A percentile compares a stretch with the other conserved stretches of the same genome.
These are phyloP conservation scores for Zaprionus gabonicus DNA, from an alignment of 1,140 invertebrate genomes.

Conservation along the genomic window DNA sequence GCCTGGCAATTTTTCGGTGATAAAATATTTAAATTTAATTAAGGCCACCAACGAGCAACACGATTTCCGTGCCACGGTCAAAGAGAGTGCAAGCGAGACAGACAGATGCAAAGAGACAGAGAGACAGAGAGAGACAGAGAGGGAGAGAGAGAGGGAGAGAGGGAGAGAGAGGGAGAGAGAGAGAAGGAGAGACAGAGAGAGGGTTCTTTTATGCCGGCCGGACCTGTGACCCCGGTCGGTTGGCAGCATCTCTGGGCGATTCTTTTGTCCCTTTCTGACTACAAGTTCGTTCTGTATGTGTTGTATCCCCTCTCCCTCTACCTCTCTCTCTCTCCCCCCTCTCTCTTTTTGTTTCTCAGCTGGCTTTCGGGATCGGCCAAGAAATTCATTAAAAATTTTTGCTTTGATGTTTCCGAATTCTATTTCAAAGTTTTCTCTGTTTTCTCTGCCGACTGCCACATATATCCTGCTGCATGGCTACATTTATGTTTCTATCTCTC, in stretches of 20 bases:
- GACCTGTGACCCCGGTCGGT: slow-evolving; percentile 31
- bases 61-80: slow-evolving; percentile 72
- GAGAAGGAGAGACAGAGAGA: slow-evolving; percentile 50
- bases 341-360: neutral
- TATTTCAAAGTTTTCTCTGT: slow-evolving; percentile 76
- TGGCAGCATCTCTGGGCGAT: slow-evolving; percentile 11
- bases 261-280: slow-evolving; percentile 44
- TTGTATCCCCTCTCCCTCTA: neutral
- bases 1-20: slow-evolving; percentile 84
- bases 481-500: slow-evolving; percentile 32
- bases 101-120: slow-evolving; percentile 41
- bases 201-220: slow-evolving; percentile 28
- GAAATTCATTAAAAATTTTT: slow-evolving; percentile 84
- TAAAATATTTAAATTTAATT: slow-evolving; percentile 85
- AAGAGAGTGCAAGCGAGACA: slow-evolving; percentile 20
- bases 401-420: slow-evolving; percentile 82
- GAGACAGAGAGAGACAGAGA: slow-evolving; percentile 51
- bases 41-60: slow-evolving; percentile 84
- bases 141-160: slow-evolving; percentile 54
- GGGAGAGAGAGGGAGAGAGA: no score
- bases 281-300: slow-evolving; percentile 56
- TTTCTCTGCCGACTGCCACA: slow-evolving; percentile 19
- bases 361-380: slow-evolving; percentile 69
- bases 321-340: neutral
- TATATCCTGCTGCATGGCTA: slow-evolving; percentile 24